These are phyloP conservation scores for Aplysina aerophoba DNA, from an alignment of 37 sponge, comb jelly and placozoan species.

Conservation along the genomic window DNA sequence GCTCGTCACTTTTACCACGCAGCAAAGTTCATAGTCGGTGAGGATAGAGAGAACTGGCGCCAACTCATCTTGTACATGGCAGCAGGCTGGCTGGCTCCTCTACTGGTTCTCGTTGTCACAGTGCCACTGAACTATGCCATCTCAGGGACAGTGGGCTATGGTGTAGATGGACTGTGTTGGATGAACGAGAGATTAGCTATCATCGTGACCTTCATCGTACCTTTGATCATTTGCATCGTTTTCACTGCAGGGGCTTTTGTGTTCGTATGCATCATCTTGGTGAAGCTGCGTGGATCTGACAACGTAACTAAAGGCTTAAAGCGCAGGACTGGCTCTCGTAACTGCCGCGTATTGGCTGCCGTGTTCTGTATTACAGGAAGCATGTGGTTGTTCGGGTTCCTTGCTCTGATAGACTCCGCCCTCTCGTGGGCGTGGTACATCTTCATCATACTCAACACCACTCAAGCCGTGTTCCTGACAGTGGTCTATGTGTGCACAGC, in stretches of 20 bases:
- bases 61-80: too few relatives aligned
- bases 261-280: neutral
- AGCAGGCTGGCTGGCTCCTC: too few relatives aligned
- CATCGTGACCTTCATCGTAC: constrained; percentile 48
- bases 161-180: too few relatives aligned
- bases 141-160: too few relatives aligned
- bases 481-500: constrained; percentile 34
- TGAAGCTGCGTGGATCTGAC: too few relatives aligned
- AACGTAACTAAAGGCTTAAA: too few relatives aligned
- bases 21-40: too few relatives aligned
- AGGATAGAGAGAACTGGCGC: too few relatives aligned
- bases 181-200: constrained; percentile 36
- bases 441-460: constrained; percentile 55
- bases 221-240: neutral
- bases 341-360: constrained; percentile 22
- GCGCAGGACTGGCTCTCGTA: too few relatives aligned
- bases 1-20: too few relatives aligned
- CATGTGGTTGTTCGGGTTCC: constrained; percentile 61
- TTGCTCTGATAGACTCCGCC: constrained; percentile 22
- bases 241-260: constrained; percentile 23
- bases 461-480: constrained; percentile 37
- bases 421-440: constrained; percentile 45
- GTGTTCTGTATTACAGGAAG: constrained; percentile 33
- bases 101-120: too few relatives aligned
- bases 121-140: too few relatives aligned